A percentile compares a stretch with the other conserved stretches of the same genome.
Evolutionary conservation across 2,888 invertebrate species (phyloP).

Genomic region (Tanytarsus gracilentus): DNA sequence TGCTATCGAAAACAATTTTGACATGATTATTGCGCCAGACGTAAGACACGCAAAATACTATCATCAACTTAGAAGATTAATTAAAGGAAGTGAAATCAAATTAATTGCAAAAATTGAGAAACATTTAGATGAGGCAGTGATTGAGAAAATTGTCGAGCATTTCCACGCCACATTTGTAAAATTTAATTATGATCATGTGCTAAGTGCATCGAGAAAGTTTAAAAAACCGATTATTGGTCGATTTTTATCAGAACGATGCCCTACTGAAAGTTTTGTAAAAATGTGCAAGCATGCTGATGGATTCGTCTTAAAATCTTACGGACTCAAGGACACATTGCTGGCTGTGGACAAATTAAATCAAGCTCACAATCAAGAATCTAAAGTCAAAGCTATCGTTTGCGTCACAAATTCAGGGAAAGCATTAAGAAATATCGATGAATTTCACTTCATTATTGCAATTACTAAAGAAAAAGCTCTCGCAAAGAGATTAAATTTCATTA

Average conservation of each 20-base stretch:
- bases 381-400: neutral
- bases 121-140: neutral
- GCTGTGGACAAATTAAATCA: no score
- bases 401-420: neutral
- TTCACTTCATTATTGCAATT: no score
- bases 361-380: no score
- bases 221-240: neutral
- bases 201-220: neutral
- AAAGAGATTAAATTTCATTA: slow-evolving; percentile 35
- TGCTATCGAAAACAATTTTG: slow-evolving; percentile 34
- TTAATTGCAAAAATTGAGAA: slow-evolving; percentile 1
- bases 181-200: neutral
- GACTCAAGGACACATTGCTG: no score
- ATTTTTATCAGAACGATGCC: no score
- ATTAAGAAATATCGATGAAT: neutral
- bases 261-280: no score
- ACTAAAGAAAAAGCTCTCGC: slow-evolving; percentile 37
- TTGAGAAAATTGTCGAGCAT: neutral
- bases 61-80: slow-evolving; percentile 32
- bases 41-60: slow-evolving; percentile 36
- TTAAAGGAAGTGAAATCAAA: neutral
- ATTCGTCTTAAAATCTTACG: no score
- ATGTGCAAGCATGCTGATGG: no score
- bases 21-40: slow-evolving; percentile 37
- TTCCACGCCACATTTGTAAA: neutral